A percentile compares a stretch with the other conserved stretches of the same genome.
Conservation (phyloP, 2,888 invertebrate species). For the Orgyia antiqua region DNA sequence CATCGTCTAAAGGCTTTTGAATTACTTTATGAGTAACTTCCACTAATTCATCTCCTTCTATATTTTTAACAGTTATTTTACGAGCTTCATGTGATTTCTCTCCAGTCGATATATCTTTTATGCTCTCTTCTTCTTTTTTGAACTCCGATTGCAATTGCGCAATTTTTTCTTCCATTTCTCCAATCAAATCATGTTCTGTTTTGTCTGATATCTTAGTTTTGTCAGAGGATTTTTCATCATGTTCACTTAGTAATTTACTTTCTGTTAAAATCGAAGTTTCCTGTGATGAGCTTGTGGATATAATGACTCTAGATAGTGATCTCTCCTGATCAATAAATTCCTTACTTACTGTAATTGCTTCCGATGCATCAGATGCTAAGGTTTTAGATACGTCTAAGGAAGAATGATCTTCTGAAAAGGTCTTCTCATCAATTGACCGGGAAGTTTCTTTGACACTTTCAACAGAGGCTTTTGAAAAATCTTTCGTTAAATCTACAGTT, state of each 20-base stretch:
- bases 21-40: conserved; percentile 13
- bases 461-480: conserved; percentile 66
- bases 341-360: conserved; percentile 56
- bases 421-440: conserved; percentile 68
- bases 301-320: conserved; percentile 49
- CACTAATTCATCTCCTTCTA: conserved; percentile 23
- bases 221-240: conserved; percentile 52
- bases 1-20: conserved; percentile 1
- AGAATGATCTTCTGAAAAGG: conserved; percentile 70
- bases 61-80: conserved; percentile 5
- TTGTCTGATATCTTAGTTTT: conserved; percentile 42
- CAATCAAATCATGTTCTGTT: conserved; percentile 44
- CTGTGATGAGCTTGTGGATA: conserved; percentile 60
- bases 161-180: conserved; percentile 47
- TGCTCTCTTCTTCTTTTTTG: conserved; percentile 40
- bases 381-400: conserved; percentile 72
- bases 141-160: conserved; percentile 45
- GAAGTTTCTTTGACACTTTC: conserved; percentile 70
- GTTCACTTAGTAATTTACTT: conserved; percentile 60
- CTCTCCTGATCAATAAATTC: conserved; percentile 63
- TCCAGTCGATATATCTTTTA: conserved; percentile 15
- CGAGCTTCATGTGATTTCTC: neutral
- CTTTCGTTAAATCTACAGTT: conserved; percentile 66
- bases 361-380: conserved; percentile 68
- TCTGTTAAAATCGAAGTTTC: conserved; percentile 64